phyloP scores from a whole-genome alignment of 35 echinoderm and acorn worm species.

The Strongylocentrotus purpuratus region DNA sequence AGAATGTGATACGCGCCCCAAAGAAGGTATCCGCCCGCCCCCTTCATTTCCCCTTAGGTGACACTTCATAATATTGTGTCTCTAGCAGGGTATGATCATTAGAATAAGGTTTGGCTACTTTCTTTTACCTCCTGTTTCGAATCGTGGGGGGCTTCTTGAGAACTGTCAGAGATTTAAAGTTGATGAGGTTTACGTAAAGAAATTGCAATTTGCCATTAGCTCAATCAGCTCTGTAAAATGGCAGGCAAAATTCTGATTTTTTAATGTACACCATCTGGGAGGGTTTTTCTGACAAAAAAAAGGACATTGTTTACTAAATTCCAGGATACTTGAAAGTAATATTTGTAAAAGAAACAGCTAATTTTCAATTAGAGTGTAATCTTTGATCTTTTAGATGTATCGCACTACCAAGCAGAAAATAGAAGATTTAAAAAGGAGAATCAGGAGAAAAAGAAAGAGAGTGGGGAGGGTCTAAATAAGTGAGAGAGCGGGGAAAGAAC shows the following conservation, averaged over 20 bases:
- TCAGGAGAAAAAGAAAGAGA: neutral
- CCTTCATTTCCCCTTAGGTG: neutral
- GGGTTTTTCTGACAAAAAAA: neutral
- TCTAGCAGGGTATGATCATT: neutral
- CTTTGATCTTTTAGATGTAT: too few species aligned
- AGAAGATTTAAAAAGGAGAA: neutral
- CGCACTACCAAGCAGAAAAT: neutral
- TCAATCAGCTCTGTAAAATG: neutral
- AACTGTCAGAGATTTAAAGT: neutral
- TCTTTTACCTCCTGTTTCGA: neutral
- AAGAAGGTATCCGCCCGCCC: conserved; percentile 1
- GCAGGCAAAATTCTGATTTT: neutral
- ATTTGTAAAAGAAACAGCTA: neutral
- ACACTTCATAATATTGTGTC: conserved; percentile 18
- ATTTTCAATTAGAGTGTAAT: neutral
- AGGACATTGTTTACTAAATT: neutral
- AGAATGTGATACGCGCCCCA: neutral
- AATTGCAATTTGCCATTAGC: neutral
- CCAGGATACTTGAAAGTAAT: neutral
- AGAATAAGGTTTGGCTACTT: conserved; percentile 10
- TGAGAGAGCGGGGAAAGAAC: neutral
- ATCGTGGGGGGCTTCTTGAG: neutral
- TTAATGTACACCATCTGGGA: neutral
- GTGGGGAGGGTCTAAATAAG: neutral
- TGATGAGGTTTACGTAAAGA: neutral